These are phyloP conservation scores for Panthera leo DNA, from an alignment of 2,113 vertebrate genomes.

Conservation along the genomic window DNA sequence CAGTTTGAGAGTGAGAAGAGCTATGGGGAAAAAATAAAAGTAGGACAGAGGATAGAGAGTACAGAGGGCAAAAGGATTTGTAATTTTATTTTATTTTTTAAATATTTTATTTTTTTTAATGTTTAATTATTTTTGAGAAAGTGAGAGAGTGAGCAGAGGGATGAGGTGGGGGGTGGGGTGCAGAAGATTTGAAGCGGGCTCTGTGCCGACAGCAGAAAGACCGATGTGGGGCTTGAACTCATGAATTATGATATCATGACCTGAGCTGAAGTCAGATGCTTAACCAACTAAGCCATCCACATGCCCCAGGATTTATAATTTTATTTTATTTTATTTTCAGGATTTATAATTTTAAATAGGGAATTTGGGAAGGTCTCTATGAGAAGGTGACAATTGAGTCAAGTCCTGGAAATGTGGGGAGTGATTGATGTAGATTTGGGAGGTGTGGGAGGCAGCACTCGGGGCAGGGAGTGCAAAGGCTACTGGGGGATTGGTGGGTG, in stretches of 20 bases:
- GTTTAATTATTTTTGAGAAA: too few species aligned
- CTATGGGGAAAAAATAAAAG: neutral
- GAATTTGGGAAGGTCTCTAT: neutral
- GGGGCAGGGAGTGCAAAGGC: neutral
- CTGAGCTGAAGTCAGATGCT: too few species aligned
- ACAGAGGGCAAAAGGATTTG: neutral
- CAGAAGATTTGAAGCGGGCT: too few species aligned
- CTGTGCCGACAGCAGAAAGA: too few species aligned
- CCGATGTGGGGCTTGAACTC: too few species aligned
- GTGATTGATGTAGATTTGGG: neutral
- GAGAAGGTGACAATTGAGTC: neutral
- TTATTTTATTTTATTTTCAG: neutral
- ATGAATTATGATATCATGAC: too few species aligned
- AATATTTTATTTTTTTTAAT: too few species aligned
- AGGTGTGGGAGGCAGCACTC: neutral
- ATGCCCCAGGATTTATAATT: neutral
- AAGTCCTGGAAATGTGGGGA: neutral
- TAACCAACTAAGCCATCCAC: too few species aligned
- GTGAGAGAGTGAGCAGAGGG: too few species aligned
- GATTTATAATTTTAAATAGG: neutral
- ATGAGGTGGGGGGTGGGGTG: too few species aligned
- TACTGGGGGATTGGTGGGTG: neutral
- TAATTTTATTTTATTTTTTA: neutral
- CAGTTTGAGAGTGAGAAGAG: constrained; percentile 22
- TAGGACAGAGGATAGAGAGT: neutral